Percentiles rank a stretch among this genome's conserved stretches.
Evolutionary conservation across 2,797 vertebrate species (phyloP).

Genomic region (Danio tinwini): DNA sequence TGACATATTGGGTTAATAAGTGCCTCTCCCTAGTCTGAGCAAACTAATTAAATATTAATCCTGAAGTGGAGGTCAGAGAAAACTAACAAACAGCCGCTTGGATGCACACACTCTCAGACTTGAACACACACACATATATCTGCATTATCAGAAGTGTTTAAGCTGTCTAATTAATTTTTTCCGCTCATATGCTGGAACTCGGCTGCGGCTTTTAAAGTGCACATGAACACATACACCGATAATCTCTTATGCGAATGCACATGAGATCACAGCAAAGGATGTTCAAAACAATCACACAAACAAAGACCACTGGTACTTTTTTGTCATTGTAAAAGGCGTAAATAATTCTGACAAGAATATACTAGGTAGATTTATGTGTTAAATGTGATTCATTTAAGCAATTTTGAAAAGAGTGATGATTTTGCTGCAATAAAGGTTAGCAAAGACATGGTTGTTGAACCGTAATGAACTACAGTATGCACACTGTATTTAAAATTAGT

Average conservation of each 20-base stretch:
- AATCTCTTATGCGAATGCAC: constrained; percentile 23
- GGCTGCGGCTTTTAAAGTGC: constrained; percentile 10
- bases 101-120: constrained; percentile 31
- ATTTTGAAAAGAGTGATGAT: background rate
- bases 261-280: constrained; percentile 15
- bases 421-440: too few relatives aligned
- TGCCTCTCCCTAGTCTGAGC: constrained; percentile 48
- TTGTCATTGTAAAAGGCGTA: background rate
- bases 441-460: too few relatives aligned
- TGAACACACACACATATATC: constrained; percentile 40
- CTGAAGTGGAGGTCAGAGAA: constrained; percentile 54
- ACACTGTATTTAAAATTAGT: too few relatives aligned
- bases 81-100: constrained; percentile 49
- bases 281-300: constrained; percentile 23
- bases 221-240: constrained; percentile 38
- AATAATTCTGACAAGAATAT: background rate
- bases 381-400: background rate
- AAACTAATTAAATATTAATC: constrained; percentile 60
- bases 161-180: constrained; percentile 54
- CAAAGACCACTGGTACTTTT: constrained; percentile 8
- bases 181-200: constrained; percentile 25
- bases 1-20: constrained; percentile 61
- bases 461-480: too few relatives aligned
- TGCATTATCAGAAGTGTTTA: constrained; percentile 38
- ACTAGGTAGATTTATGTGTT: background rate